Percentiles rank a stretch among this genome's conserved stretches.
Evolutionary conservation across 2,797 vertebrate genomes (phyloP).

Genomic region (Labeo calbasu): DNA sequence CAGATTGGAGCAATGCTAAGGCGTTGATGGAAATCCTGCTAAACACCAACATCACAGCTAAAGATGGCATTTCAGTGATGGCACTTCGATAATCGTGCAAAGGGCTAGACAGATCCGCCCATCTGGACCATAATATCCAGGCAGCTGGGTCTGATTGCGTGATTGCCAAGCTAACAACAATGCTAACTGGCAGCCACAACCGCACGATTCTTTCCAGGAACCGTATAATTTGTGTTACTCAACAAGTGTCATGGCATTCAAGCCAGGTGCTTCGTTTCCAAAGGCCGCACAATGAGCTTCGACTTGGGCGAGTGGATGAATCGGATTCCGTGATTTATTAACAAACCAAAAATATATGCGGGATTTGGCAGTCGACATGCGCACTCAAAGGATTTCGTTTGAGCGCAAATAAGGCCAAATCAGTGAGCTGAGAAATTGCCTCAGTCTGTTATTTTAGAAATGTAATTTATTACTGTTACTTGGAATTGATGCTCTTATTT

Average conservation of each 20-base stretch:
- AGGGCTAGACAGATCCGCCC: background rate
- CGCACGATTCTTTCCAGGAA: background rate
- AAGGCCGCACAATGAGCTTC: conserved; percentile 29
- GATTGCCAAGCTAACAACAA: conserved; percentile 44
- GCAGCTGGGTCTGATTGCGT: conserved; percentile 20
- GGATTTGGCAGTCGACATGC: conserved; percentile 29
- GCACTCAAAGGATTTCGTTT: conserved; percentile 26
- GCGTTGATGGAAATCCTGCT: conserved; percentile 67
- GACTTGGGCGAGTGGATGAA: conserved; percentile 24
- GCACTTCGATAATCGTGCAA: conserved; percentile 3
- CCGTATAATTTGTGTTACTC: conserved; percentile 27
- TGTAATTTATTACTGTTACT: conserved; percentile 32
- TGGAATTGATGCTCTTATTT: conserved; percentile 23
- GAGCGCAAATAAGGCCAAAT: conserved; percentile 43
- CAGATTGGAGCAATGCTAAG: conserved; percentile 69
- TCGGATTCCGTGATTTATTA: conserved; percentile 41
- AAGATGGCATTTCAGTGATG: conserved; percentile 8
- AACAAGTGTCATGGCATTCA: conserved; percentile 42
- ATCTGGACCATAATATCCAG: conserved; percentile 20
- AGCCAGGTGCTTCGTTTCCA: conserved; percentile 27
- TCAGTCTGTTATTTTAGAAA: conserved; percentile 30
- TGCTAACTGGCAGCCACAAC: conserved; percentile 16
- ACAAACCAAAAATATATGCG: conserved; percentile 29
- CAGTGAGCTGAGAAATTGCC: conserved; percentile 40
- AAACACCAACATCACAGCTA: conserved; percentile 58